Evolutionary conservation across 2,888 invertebrate genomes (phyloP), one percentile per base, ranked within the genome.

Genomic region (Amblyteles armatorius): DNA sequence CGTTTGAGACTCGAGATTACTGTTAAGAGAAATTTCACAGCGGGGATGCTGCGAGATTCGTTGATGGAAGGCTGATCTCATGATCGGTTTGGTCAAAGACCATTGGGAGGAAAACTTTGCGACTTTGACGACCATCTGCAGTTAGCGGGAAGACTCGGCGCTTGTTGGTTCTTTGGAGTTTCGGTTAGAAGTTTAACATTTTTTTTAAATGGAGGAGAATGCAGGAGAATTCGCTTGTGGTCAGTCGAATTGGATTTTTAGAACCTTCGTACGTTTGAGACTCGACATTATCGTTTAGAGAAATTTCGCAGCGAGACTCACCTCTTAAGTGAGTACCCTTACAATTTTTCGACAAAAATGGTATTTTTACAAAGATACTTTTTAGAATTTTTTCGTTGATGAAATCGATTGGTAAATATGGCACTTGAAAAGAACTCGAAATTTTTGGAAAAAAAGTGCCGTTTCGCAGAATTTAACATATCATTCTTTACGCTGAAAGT

Each of bases 201-300:
- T n/a, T n/a, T n/a, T n/a, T n/a, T n/a, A n/a, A 52, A 67, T 2
- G 29, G n/a, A 16, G 16, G 33, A 16, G 29, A 29, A 5, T 1
- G 60, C 29, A 16, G 6, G 16, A 60, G 33, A 16, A 63, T 55
- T n/a, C 52, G n/a, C 33, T 16, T 6, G 13, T 29, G 57, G 65
- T 52, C 71, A 65, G 65, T 55, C 77, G 76, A 40, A 82, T 71
- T 19, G 76, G 44, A 82, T 72, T 82, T 67, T 52, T 67, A 44
- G 72, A 82, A 63, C 33, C 3, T 48, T 48, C 44, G 13, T 48
- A 0, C 16, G 16, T 48, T 48, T 13, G 63, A 33, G 29, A 63
- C 16, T 7, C 33, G 29, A 5, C 3, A 63, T n/a, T 63, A 29
- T 72, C 60, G 60, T 16, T 74, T 29, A 60, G 44, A 40, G 26